Base-by-base conservation (phyloP, 2,888 invertebrate species). In the Chironomus tentans region DNA sequence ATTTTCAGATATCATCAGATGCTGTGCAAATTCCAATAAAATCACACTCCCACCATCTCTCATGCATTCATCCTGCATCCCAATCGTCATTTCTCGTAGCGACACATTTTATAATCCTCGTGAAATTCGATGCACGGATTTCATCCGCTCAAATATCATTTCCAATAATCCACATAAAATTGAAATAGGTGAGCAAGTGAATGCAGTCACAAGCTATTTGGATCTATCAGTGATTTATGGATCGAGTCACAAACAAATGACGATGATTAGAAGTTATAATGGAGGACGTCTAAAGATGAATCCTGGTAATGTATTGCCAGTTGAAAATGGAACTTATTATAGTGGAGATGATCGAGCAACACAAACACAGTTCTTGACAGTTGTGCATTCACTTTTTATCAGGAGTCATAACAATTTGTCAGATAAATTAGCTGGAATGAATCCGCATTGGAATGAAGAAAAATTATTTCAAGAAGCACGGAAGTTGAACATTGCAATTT, bases 381-480 rank as follows among this genome's bases (percentile, higher is more conserved):
- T 86, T 71, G 79, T 86, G 0, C 87, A 88, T 78, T 87, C 87
- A 0, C 76, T 88, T 2, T 80, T 88, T 3, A 81, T 87, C 0
- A 81, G 88, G 4, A 87, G 88, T 78, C 88, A 89, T 80, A 88
- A 88, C 80, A 81, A 87, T 0, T 80, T 88, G 15, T 87, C 88
- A 0, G 83, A 83, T 28, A 84, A 83, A n/a, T 80, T 89, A 65
- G 80, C 81, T 2, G 78, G 80, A 7, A 78, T 87, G 0, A 88
- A 88, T 81, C 86, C 86, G 0, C 85, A 86, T 56, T 87, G 85
- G 82, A 83, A 85, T 71, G 87, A 87, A 79, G 85, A 86, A 70
- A 82, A 81, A 0, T 77, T 87, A 0, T 87, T 84, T 81, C 85
- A 87, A 78, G 86, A 87, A 78, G 81, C 86, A 2, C 81, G 86